phyloP scores from a whole-genome alignment of 2,113 vertebrate species.

The Meleagris gallopavo region DNA sequence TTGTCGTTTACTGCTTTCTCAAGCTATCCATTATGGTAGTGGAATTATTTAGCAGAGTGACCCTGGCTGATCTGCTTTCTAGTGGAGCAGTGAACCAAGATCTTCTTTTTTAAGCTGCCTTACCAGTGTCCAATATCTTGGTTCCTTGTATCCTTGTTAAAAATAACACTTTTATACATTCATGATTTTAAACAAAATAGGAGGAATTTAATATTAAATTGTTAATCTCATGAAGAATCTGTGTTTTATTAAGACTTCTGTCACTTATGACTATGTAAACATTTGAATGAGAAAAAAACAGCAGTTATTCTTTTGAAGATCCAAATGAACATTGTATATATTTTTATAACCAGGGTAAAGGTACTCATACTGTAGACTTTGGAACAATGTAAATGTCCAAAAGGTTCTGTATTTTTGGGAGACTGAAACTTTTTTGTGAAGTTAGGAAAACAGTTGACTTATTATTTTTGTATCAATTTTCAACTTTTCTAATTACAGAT shows the following conservation, averaged over 20 bases:
- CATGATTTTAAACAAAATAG: neutral
- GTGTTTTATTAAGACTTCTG: neutral
- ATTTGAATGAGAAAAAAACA: neutral
- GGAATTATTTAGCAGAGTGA: neutral
- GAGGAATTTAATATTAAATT: neutral
- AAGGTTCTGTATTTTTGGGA: neutral
- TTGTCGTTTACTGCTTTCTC: neutral
- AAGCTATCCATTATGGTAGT: neutral
- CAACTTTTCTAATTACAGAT: neutral
- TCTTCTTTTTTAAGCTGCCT: neutral
- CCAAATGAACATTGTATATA: neutral
- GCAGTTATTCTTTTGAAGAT: neutral
- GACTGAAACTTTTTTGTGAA: neutral
- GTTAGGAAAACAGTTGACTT: neutral
- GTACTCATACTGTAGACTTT: neutral
- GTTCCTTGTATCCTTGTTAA: neutral
- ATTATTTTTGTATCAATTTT: neutral
- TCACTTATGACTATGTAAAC: neutral
- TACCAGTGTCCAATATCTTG: neutral
- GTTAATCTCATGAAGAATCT: neutral
- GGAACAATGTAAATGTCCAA: neutral
- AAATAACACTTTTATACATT: neutral
- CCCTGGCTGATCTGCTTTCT: neutral
- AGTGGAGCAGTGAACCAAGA: neutral
- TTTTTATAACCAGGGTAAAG: neutral